Evolutionary conservation across 2,797 vertebrate species (phyloP).

Genomic region (Acrossocheilus wenchowensis): DNA sequence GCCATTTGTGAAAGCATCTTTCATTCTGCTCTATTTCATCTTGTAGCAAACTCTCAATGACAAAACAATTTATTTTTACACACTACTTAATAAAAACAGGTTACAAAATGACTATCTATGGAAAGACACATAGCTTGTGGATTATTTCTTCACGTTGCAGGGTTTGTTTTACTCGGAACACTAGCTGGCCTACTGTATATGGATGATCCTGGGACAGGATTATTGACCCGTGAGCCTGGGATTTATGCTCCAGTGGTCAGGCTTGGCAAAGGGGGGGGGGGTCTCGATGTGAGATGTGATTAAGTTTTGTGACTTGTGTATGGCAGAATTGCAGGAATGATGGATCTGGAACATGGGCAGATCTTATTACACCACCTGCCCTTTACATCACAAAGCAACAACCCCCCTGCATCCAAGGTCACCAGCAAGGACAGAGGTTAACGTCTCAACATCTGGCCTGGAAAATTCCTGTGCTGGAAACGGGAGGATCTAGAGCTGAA

Average conservation of each 20-base stretch:
- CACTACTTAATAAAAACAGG: not conserved
- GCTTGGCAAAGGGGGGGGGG: constrained; percentile 4
- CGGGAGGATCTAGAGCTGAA: not conserved
- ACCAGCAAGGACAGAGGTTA: constrained; percentile 36
- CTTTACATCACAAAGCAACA: constrained; percentile 43
- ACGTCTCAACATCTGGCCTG: constrained; percentile 27
- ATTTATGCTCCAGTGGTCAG: constrained; percentile 40
- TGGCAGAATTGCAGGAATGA: constrained; percentile 49
- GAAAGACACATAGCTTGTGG: not conserved
- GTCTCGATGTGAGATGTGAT: constrained; percentile 38
- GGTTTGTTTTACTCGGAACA: constrained; percentile 6
- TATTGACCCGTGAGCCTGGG: constrained; percentile 42
- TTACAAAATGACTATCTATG: not conserved
- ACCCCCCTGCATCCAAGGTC: constrained; percentile 30
- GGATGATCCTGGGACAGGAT: constrained; percentile 21
- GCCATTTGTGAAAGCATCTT: not conserved
- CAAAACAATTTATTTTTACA: not conserved
- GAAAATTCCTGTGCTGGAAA: not conserved
- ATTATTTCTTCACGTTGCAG: not conserved
- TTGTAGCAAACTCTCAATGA: not conserved
- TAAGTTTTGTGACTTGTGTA: constrained; percentile 49
- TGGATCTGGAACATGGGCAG: constrained; percentile 41
- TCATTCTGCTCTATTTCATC: not conserved
- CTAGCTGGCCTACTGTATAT: not conserved
- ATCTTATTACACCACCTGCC: constrained; percentile 45